A percentile compares a stretch with the other conserved stretches of the same genome.
These are phyloP conservation scores for Ictalurus punctatus DNA, from an alignment of 2,113 vertebrate species.

Conservation along the genomic window DNA sequence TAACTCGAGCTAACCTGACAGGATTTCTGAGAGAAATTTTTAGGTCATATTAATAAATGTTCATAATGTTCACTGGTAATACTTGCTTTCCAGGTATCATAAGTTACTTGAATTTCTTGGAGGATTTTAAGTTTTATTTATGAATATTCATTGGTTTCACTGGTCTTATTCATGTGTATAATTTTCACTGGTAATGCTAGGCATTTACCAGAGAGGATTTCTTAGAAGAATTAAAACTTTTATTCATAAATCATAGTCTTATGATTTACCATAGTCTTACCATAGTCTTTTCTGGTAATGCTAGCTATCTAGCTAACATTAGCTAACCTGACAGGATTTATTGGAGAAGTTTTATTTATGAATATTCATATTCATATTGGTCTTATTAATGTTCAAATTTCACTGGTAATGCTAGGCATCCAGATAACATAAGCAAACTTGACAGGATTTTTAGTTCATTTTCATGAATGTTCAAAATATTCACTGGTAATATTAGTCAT, in stretches of 20 bases:
- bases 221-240: neutral
- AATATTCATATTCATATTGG: neutral
- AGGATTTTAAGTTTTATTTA: neutral
- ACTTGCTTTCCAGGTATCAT: neutral
- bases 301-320: neutral
- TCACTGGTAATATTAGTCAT: neutral
- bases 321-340: neutral
- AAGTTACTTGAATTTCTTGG: neutral
- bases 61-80: neutral
- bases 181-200: neutral
- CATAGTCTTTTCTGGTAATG: neutral
- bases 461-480: neutral
- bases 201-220: neutral
- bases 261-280: no score
- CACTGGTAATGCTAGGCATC: neutral
- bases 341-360: neutral
- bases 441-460: neutral
- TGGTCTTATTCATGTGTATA: neutral
- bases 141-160: neutral
- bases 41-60: neutral
- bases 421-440: neutral
- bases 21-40: neutral
- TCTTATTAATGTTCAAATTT: neutral
- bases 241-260: neutral
- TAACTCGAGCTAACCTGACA: neutral